Evolutionary conservation across 2,888 invertebrate genomes (phyloP).

Genomic region (Clostera curtula): DNA sequence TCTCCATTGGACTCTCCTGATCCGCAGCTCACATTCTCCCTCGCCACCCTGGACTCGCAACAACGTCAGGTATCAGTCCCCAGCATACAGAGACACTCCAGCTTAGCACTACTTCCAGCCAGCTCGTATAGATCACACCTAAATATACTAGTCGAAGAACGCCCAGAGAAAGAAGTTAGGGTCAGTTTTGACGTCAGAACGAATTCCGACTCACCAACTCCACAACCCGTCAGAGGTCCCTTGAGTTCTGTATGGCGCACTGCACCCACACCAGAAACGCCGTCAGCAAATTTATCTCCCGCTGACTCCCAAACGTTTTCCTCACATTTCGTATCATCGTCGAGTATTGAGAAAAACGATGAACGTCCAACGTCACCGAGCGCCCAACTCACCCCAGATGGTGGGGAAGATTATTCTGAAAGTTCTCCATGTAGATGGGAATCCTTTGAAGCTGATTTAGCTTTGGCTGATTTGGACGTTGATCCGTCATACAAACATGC

Average conservation of each 20-base stretch:
- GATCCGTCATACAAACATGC: constrained; percentile 78
- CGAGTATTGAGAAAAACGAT: constrained; percentile 63
- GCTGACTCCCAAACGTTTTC: constrained; percentile 77
- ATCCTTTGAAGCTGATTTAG: constrained; percentile 76
- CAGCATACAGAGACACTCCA: constrained; percentile 65
- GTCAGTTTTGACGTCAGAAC: constrained; percentile 64
- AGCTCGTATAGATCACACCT: constrained; percentile 67
- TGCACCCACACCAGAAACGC: constrained; percentile 78
- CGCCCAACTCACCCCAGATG: constrained; percentile 75
- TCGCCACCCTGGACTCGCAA: constrained; percentile 75
- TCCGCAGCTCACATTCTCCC: constrained; percentile 78
- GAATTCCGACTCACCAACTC: constrained; percentile 46
- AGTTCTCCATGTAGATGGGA: constrained; percentile 76
- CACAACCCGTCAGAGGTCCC: constrained; percentile 58
- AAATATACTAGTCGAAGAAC: constrained; percentile 66
- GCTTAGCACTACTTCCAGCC: constrained; percentile 62
- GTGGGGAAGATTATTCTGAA: constrained; percentile 58
- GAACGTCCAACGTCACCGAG: constrained; percentile 70
- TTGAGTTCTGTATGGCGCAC: constrained; percentile 63
- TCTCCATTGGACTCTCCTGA: constrained; percentile 91
- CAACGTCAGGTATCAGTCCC: constrained; percentile 79
- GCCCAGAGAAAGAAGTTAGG: constrained; percentile 61
- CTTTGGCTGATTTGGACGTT: constrained; percentile 76
- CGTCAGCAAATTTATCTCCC: constrained; percentile 78
- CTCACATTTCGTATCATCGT: constrained; percentile 75